These are phyloP conservation scores for Folsomia candida DNA, from an alignment of 2,888 invertebrate genomes.

Conservation along the genomic window DNA sequence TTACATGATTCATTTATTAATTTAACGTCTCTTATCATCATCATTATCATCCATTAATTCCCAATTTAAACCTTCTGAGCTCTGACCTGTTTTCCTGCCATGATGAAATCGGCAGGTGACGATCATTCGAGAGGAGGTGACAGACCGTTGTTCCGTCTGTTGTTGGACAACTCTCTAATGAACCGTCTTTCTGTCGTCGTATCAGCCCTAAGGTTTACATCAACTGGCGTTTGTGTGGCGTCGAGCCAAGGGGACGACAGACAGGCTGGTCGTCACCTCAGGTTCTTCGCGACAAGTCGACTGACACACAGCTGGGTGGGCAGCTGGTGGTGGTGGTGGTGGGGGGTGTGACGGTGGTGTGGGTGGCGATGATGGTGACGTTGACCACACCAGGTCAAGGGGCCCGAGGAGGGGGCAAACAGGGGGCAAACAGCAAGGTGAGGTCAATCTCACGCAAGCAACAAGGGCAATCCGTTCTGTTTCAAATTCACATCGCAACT, in stretches of 20 bases:
- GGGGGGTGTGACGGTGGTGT: not conserved
- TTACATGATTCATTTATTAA: no score
- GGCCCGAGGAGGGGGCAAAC: not conserved
- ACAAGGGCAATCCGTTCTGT: constrained; percentile 8
- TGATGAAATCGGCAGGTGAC: not conserved
- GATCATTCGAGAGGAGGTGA: no score
- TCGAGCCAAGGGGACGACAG: no score
- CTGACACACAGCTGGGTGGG: no score
- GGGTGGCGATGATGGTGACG: no score
- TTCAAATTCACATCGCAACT: constrained; percentile 37
- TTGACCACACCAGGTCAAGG: not conserved
- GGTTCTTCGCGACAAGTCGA: no score
- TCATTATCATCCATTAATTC: not conserved
- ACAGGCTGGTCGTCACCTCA: not conserved
- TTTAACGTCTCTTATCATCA: no score
- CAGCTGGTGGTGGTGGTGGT: not conserved
- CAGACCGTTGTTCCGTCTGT: no score
- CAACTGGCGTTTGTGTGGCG: constrained; percentile 29
- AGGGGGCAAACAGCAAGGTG: constrained; percentile 29
- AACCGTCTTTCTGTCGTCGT: constrained; percentile 8
- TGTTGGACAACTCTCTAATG: not conserved
- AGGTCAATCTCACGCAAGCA: constrained; percentile 29
- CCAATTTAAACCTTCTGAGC: not conserved
- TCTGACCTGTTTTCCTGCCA: not conserved
- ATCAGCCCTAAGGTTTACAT: constrained; percentile 25